These are phyloP conservation scores for Acrossocheilus fasciatus DNA, from an alignment of 2,797 vertebrate genomes.

Conservation along the genomic window DNA sequence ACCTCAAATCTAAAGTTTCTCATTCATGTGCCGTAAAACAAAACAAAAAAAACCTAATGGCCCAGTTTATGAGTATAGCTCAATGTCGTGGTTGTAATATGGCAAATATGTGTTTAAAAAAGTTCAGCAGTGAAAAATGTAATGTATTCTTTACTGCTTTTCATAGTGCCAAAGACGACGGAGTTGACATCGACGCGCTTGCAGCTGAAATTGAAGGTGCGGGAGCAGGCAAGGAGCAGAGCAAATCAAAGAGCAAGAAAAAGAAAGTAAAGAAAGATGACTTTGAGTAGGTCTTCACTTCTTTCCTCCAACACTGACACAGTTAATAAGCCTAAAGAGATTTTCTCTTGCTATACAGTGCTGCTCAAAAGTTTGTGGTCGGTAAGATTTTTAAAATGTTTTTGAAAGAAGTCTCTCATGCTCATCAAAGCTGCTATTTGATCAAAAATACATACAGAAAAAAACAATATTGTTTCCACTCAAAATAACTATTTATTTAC, in stretches of 20 bases:
- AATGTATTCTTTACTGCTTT: neutral
- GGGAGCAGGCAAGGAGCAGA: constrained; percentile 86
- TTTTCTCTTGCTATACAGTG: neutral
- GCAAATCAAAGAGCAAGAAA: constrained; percentile 85
- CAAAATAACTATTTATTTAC: neutral
- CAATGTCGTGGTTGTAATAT: neutral
- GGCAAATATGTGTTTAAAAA: too few relatives aligned
- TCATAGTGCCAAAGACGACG: constrained; percentile 85
- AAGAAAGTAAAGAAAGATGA: constrained; percentile 85
- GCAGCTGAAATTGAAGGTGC: constrained; percentile 91
- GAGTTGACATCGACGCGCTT: constrained; percentile 86
- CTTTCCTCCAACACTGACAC: neutral
- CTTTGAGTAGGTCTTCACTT: constrained; percentile 81
- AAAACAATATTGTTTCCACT: neutral
- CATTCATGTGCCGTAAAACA: neutral
- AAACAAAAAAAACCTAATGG: neutral
- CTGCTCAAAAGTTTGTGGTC: neutral
- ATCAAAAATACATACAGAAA: neutral
- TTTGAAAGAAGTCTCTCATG: neutral
- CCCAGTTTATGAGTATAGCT: neutral
- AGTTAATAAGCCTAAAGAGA: neutral
- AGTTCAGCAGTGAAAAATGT: neutral
- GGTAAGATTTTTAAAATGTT: neutral
- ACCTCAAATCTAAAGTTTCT: neutral
- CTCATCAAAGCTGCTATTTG: neutral